phyloP scores from a whole-genome alignment of 2,797 vertebrate species.

The Onychomys torridus region DNA sequence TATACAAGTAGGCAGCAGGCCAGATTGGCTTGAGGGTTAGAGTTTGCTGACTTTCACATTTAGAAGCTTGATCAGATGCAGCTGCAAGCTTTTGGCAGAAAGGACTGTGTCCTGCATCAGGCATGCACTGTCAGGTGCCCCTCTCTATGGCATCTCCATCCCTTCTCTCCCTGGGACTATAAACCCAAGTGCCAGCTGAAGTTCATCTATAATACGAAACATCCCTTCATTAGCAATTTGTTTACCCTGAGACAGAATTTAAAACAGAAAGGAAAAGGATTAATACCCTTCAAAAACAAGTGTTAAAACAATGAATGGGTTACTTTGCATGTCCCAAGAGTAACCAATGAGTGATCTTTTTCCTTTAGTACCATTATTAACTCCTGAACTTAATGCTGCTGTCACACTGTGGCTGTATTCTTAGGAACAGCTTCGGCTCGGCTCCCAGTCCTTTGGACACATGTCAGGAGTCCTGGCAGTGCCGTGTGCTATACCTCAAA shows the following conservation, averaged over 20 bases:
- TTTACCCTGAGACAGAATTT: neutral
- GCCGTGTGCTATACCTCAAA: neutral
- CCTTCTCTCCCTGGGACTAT: neutral
- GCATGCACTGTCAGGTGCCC: neutral
- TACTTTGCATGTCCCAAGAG: neutral
- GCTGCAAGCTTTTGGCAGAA: neutral
- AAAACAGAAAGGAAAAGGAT: constrained; percentile 21
- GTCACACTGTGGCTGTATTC: neutral
- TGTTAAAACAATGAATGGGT: constrained; percentile 9
- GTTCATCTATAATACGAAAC: neutral
- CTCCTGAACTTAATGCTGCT: neutral
- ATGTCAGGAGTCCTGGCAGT: neutral
- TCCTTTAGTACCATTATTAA: neutral
- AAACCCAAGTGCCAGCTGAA: neutral
- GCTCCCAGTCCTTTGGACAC: no score
- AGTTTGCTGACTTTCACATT: neutral
- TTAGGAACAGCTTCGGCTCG: neutral
- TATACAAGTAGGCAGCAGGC: neutral
- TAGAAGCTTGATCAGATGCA: neutral
- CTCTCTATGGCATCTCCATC: neutral
- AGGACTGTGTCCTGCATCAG: rapidly evolving
- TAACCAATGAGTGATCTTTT: neutral
- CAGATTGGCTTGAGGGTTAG: neutral
- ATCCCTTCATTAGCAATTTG: neutral
- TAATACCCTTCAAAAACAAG: neutral